phyloP scores from a whole-genome alignment of 2,888 invertebrate genomes.

The Phyto melanocephala region DNA sequence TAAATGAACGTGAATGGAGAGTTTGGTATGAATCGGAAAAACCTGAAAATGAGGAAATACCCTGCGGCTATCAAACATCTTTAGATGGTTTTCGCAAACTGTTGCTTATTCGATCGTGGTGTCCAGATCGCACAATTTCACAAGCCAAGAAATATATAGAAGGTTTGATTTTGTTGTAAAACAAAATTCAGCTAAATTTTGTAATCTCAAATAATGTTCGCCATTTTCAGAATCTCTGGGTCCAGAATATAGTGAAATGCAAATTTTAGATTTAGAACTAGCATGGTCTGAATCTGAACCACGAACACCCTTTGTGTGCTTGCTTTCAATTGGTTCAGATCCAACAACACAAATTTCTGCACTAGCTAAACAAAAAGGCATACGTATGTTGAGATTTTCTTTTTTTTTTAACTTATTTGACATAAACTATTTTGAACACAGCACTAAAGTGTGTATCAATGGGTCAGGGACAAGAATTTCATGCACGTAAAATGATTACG shows the following conservation, averaged over 20 bases:
- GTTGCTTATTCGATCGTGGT: slow-evolving; percentile 94
- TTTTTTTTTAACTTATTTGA: background rate
- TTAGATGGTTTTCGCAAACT: slow-evolving; percentile 94
- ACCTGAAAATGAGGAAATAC: slow-evolving; percentile 94
- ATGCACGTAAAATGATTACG: slow-evolving; percentile 89
- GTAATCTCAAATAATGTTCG: background rate
- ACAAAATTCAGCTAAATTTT: background rate
- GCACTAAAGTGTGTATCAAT: slow-evolving; percentile 93
- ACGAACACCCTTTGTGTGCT: slow-evolving; percentile 92
- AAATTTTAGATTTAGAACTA: slow-evolving; percentile 92
- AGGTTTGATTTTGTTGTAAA: slow-evolving; percentile 79
- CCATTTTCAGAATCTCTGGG: slow-evolving; percentile 86
- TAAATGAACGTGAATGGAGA: slow-evolving; percentile 93
- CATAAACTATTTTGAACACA: slow-evolving; percentile 73
- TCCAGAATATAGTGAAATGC: slow-evolving; percentile 92
- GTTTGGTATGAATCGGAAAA: slow-evolving; percentile 95
- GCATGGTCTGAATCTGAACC: slow-evolving; percentile 95
- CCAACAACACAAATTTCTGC: slow-evolving; percentile 95
- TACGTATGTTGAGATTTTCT: slow-evolving; percentile 82
- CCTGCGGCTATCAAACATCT: slow-evolving; percentile 91
- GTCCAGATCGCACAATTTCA: slow-evolving; percentile 95
- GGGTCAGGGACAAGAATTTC: slow-evolving; percentile 97
- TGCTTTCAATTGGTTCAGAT: slow-evolving; percentile 96
- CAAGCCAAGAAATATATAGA: slow-evolving; percentile 95
- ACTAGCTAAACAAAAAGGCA: slow-evolving; percentile 91